phyloP scores from a whole-genome alignment of 2,797 vertebrate species.

The Benthosema pterotum region DNA sequence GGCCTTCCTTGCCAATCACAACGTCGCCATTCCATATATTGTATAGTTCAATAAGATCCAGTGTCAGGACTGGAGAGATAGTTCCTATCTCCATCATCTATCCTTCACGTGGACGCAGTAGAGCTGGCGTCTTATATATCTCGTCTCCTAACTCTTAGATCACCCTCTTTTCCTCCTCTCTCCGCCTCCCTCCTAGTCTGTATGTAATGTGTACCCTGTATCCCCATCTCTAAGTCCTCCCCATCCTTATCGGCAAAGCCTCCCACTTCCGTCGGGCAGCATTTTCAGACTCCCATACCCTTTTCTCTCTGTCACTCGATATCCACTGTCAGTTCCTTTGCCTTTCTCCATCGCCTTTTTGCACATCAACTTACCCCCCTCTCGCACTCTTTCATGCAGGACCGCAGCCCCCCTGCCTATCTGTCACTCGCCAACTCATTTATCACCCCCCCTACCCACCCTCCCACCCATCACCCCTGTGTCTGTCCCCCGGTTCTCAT shows the following conservation, averaged over 20 bases:
- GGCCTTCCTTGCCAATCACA: too few relatives aligned
- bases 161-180: constrained; percentile 25
- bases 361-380: constrained; percentile 29
- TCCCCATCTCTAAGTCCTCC: constrained; percentile 2
- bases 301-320: constrained; percentile 51
- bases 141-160: too few relatives aligned
- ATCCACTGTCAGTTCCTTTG: constrained; percentile 38
- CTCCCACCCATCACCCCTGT: too few relatives aligned
- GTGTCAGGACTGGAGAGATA: constrained; percentile 30
- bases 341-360: constrained; percentile 20
- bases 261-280: not conserved
- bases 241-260: not conserved
- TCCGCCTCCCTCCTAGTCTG: not conserved
- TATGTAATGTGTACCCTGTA: not conserved
- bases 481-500: not conserved
- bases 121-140: too few relatives aligned
- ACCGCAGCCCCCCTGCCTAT: constrained; percentile 16
- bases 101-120: constrained; percentile 4
- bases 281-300: constrained; percentile 3
- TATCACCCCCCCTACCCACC: constrained; percentile 42
- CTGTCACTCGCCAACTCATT: constrained; percentile 43
- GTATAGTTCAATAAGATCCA: constrained; percentile 43
- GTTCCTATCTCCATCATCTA: constrained; percentile 52
- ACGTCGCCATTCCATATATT: not conserved
- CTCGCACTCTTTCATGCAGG: constrained; percentile 14